Evolutionary conservation across 2,888 invertebrate species (phyloP).

Genomic region (Sialis fuliginosa): DNA sequence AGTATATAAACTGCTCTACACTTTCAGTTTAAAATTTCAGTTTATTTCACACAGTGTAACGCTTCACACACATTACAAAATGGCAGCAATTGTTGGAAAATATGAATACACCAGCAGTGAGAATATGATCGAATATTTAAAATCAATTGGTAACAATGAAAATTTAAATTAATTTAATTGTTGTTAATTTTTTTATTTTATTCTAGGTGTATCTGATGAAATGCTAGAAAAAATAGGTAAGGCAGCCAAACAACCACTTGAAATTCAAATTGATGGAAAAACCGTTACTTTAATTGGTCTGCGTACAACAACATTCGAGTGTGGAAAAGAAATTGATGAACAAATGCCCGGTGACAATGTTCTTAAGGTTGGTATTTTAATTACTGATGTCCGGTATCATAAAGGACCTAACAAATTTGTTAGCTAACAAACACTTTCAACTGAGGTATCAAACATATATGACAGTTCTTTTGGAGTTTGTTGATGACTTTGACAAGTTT

Average conservation of each 20-base stretch:
- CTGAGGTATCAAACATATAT: no score
- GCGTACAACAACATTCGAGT: conserved; percentile 26
- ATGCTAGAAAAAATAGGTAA: neutral
- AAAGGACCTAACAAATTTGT: no score
- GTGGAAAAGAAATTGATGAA: conserved; percentile 46
- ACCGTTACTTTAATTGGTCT: neutral
- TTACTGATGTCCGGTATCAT: no score
- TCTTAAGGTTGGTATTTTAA: conserved; percentile 27
- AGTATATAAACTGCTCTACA: no score
- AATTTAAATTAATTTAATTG: neutral
- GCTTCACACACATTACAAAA: conserved; percentile 15
- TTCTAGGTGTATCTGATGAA: neutral
- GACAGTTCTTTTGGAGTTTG: no score
- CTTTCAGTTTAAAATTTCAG: no score
- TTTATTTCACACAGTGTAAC: no score
- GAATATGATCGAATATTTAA: conserved; percentile 45
- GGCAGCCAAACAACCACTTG: neutral
- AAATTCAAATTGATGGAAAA: conserved; percentile 1
- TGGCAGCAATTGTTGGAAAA: conserved; percentile 39
- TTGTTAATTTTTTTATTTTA: neutral
- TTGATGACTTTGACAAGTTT: no score
- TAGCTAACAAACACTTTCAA: no score
- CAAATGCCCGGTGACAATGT: conserved; percentile 37
- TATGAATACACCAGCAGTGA: conserved; percentile 46
- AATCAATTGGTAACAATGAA: conserved; percentile 34